Evolutionary conservation across 1,140 invertebrate genomes (phyloP).

Genomic region (Zaprionus nigranus): DNA sequence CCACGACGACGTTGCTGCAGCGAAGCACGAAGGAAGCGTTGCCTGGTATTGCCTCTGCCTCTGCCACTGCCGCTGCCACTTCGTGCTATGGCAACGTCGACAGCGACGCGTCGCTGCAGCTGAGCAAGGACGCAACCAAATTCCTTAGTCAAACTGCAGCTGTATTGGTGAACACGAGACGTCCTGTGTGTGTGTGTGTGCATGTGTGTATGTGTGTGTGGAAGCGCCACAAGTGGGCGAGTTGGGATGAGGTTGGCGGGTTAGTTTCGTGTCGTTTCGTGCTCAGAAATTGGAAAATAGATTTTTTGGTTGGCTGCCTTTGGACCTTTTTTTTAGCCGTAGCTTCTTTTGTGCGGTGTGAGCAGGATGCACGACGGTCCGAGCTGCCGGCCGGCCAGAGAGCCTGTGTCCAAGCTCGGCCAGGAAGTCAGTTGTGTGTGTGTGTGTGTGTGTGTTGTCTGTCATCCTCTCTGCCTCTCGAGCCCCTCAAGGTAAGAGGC

Average conservation of each 20-base stretch:
- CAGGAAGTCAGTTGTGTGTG: constrained; percentile 60
- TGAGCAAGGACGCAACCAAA: constrained; percentile 70
- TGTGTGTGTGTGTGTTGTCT: neutral
- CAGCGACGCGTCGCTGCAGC: constrained; percentile 33
- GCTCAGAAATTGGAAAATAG: constrained; percentile 82
- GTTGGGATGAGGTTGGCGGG: constrained; percentile 34
- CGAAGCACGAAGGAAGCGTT: constrained; percentile 33
- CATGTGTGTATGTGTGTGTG: constrained; percentile 41
- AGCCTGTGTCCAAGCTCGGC: constrained; percentile 19
- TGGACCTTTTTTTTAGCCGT: constrained; percentile 51
- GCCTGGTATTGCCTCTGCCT: constrained; percentile 14
- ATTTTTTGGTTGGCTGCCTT: constrained; percentile 81
- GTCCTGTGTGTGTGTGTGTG: neutral
- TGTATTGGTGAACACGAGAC: constrained; percentile 8
- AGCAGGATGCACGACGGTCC: constrained; percentile 36
- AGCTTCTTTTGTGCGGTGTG: constrained; percentile 32
- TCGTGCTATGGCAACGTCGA: constrained; percentile 43
- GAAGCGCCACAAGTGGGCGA: constrained; percentile 76
- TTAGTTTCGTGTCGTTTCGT: constrained; percentile 56
- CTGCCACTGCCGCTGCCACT: constrained; percentile 13
- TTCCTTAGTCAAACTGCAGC: constrained; percentile 44
- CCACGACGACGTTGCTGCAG: constrained; percentile 39
- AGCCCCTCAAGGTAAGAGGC: constrained; percentile 50
- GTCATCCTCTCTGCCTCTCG: neutral
- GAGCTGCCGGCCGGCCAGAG: constrained; percentile 52